phyloP scores from a whole-genome alignment of 2,888 invertebrate genomes.

The Drosophila siamana region DNA sequence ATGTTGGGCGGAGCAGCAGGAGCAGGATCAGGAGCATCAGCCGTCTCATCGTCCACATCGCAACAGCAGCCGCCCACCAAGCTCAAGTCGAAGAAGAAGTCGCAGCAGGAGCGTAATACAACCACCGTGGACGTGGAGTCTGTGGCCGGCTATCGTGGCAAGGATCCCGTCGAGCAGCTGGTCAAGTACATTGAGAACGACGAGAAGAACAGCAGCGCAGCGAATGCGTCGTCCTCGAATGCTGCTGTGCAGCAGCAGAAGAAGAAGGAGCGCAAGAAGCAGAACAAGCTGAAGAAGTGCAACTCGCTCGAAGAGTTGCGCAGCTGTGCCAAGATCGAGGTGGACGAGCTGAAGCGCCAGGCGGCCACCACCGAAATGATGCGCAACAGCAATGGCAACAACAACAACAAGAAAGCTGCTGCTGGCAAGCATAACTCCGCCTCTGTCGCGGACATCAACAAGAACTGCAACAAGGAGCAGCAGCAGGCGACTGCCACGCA shows the following conservation, averaged over 20 bases:
- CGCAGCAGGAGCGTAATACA: conserved; percentile 86
- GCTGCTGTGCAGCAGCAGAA: conserved; percentile 75
- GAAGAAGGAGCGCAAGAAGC: conserved; percentile 86
- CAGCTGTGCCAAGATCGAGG: conserved; percentile 91
- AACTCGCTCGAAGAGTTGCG: conserved; percentile 92
- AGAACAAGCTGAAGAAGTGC: conserved; percentile 88
- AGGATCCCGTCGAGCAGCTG: conserved; percentile 91
- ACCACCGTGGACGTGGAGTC: conserved; percentile 86
- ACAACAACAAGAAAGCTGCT: neutral
- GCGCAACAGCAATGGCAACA: conserved; percentile 66
- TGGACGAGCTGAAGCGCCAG: conserved; percentile 86
- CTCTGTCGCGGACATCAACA: conserved; percentile 79
- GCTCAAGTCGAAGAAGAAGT: conserved; percentile 86
- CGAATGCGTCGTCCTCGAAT: neutral
- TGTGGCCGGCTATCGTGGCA: conserved; percentile 92
- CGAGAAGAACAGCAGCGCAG: conserved; percentile 69
- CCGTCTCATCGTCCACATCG: conserved; percentile 34
- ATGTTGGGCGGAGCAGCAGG: conserved; percentile 28
- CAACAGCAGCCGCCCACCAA: conserved; percentile 57
- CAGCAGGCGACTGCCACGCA: conserved; percentile 25
- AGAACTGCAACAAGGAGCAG: conserved; percentile 69
- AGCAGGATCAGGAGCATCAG: neutral
- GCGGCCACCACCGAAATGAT: conserved; percentile 83
- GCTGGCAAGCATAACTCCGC: conserved; percentile 74
- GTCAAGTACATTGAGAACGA: conserved; percentile 91